These are phyloP conservation scores for Oceanodroma tethys DNA, from an alignment of 2,113 vertebrate genomes.

Conservation along the genomic window DNA sequence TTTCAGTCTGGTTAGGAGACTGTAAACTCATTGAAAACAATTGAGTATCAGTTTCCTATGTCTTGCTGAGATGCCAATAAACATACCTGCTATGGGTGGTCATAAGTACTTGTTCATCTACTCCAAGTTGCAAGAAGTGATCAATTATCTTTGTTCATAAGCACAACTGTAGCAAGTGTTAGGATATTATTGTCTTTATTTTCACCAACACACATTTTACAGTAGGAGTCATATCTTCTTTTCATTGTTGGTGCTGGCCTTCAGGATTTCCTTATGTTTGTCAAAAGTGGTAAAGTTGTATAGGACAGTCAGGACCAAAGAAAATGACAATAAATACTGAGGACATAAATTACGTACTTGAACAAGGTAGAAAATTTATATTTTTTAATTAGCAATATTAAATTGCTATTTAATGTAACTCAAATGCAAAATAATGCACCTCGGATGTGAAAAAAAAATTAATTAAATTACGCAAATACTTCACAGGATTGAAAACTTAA, in stretches of 20 bases:
- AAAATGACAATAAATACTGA: not conserved
- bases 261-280: not conserved
- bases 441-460: not conserved
- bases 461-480: not conserved
- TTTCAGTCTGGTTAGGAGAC: not conserved
- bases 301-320: not conserved
- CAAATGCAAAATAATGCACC: not conserved
- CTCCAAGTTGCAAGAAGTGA: not conserved
- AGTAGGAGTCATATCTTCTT: not conserved
- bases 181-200: not conserved
- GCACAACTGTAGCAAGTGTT: not conserved
- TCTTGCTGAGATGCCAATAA: not conserved
- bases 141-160: not conserved
- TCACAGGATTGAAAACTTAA: not conserved
- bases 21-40: not conserved
- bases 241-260: not conserved
- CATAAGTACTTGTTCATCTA: not conserved
- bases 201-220: not conserved
- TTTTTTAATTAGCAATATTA: not conserved
- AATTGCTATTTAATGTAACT: not conserved
- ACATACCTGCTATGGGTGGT: not conserved
- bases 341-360: not conserved
- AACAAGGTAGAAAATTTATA: not conserved
- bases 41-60: not conserved
- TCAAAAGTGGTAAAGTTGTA: not conserved